Evolutionary conservation across 2,113 vertebrate genomes (phyloP).

Genomic region (Porphyrio hochstetteri): DNA sequence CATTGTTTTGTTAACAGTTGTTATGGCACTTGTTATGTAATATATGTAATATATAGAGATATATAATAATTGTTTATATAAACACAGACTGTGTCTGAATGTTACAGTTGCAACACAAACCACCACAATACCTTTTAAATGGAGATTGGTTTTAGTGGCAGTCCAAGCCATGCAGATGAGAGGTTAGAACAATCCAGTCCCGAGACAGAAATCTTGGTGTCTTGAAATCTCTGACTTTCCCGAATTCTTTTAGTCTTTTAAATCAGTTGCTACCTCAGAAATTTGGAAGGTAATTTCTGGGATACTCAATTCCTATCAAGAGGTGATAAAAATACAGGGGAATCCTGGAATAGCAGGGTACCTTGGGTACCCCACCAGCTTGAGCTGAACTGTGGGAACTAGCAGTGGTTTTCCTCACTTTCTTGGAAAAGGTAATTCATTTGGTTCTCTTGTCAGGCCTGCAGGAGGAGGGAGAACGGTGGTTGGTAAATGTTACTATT

Average conservation of each 20-base stretch:
- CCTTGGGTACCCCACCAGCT: not conserved
- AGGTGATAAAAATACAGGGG: not conserved
- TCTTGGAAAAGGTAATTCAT: not conserved
- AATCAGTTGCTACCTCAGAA: not conserved
- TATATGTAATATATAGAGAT: not conserved
- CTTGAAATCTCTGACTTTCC: not conserved
- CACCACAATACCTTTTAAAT: not conserved
- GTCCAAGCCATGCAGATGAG: not conserved
- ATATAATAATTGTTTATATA: not conserved
- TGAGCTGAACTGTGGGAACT: not conserved
- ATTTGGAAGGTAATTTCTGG: not conserved
- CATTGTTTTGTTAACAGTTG: not conserved
- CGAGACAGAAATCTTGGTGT: not conserved
- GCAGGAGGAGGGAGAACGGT: not conserved
- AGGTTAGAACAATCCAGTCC: not conserved
- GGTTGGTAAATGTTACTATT: not conserved
- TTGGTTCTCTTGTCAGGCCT: not conserved
- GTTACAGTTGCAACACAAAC: not conserved
- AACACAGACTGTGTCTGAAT: not conserved
- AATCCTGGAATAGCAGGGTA: not conserved
- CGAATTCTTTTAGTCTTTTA: not conserved
- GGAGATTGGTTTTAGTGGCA: not conserved
- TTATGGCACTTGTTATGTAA: not conserved
- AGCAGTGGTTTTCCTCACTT: not conserved
- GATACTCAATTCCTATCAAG: not conserved